Evolutionary conservation across 2,797 vertebrate genomes (phyloP).

Genomic region (Clarias fuscus): DNA sequence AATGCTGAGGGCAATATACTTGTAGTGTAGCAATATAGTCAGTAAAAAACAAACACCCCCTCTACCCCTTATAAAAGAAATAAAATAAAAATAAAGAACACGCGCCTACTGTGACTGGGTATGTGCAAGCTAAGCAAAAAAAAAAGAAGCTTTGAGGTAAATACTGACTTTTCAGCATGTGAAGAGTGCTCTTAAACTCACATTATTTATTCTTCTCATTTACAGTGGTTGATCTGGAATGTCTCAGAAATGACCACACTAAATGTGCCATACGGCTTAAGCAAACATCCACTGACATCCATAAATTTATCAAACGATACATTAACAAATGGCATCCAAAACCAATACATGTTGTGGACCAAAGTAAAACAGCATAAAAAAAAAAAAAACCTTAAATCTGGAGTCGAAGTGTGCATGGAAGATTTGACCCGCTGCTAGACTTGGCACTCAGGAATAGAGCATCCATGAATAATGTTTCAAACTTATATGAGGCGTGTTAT

Average conservation of each 20-base stretch:
- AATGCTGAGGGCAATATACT: neutral
- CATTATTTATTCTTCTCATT: constrained; percentile 46
- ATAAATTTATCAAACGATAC: constrained; percentile 36
- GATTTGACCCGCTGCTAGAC: constrained; percentile 18
- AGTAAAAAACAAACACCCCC: neutral
- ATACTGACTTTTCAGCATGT: constrained; percentile 41
- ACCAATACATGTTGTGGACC: constrained; percentile 9
- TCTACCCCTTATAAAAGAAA: too few species aligned
- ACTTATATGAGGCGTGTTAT: constrained; percentile 47
- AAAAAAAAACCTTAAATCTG: neutral
- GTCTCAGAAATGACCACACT: constrained; percentile 30
- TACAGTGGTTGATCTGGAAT: constrained; percentile 40
- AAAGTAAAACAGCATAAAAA: neutral
- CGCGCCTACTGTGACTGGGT: constrained; percentile 5
- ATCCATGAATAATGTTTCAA: constrained; percentile 37
- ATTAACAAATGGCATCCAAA: constrained; percentile 24
- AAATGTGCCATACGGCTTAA: constrained; percentile 34
- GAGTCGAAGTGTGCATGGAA: constrained; percentile 13
- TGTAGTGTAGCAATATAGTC: constrained; percentile 29
- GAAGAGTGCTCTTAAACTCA: constrained; percentile 31
- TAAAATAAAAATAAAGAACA: constrained; percentile 15
- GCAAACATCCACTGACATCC: constrained; percentile 37
- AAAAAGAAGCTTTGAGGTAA: constrained; percentile 18
- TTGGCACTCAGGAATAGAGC: constrained; percentile 18
- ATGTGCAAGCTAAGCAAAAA: constrained; percentile 40